phyloP scores from a whole-genome alignment of 2,888 invertebrate species.

The Spatulosminthurus flaviceps region DNA sequence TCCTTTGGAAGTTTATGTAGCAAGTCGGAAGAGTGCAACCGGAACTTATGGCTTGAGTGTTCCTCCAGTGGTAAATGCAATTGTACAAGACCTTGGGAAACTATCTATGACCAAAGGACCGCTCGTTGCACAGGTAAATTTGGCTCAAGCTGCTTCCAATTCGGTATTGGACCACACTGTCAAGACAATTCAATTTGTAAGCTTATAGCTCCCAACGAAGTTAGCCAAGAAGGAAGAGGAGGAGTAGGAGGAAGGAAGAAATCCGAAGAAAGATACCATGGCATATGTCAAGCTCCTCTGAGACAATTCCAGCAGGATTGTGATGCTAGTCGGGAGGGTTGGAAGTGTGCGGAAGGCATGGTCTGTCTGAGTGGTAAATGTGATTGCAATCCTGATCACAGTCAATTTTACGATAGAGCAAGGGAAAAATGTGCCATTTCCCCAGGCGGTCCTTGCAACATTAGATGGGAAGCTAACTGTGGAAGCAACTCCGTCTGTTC shows the following conservation, averaged over 20 bases:
- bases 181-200: slow-evolving; percentile 15
- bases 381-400: not conserved
- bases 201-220: not conserved
- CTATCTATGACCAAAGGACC: not conserved
- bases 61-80: not conserved
- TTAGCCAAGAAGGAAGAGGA: no score
- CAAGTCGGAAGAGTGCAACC: slow-evolving; percentile 12
- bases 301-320: not conserved
- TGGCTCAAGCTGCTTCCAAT: slow-evolving; percentile 26
- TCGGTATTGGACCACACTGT: slow-evolving; percentile 15
- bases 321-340: not conserved
- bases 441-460: slow-evolving; percentile 1
- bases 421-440: not conserved
- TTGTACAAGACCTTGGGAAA: slow-evolving; percentile 16
- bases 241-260: no score
- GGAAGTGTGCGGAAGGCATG: slow-evolving; percentile 1
- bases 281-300: not conserved
- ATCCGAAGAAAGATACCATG: not conserved
- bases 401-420: not conserved
- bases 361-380: not conserved
- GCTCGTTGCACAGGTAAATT: not conserved
- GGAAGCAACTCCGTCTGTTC: not conserved
- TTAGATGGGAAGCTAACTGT: not conserved
- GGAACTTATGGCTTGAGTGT: slow-evolving; percentile 28
- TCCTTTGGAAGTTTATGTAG: slow-evolving; percentile 16